These are phyloP conservation scores for Myotis yumanensis DNA, from an alignment of 2,113 vertebrate genomes.

Conservation along the genomic window DNA sequence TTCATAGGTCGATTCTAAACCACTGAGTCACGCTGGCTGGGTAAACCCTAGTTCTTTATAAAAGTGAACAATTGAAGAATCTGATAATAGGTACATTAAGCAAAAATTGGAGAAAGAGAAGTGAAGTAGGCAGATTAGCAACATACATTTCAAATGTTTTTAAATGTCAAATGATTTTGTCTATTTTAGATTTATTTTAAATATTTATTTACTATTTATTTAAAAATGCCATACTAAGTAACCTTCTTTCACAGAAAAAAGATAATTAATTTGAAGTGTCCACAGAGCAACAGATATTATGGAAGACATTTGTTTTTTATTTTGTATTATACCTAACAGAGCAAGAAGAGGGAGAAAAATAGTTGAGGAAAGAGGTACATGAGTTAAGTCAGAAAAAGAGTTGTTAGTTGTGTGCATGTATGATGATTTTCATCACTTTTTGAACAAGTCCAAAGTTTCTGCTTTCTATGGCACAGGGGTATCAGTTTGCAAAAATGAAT, in stretches of 20 bases:
- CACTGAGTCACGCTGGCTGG: too few species aligned
- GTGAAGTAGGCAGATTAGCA: slow-evolving; percentile 29
- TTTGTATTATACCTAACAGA: slow-evolving; percentile 12
- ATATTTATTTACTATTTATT: slow-evolving; percentile 11
- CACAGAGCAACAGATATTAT: neutral
- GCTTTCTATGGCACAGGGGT: neutral
- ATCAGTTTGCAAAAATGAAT: slow-evolving; percentile 15
- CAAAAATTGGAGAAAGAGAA: neutral
- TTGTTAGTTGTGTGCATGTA: neutral
- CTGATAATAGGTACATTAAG: slow-evolving; percentile 32
- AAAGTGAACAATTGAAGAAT: slow-evolving; percentile 68
- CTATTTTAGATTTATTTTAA: slow-evolving; percentile 41
- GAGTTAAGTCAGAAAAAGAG: slow-evolving; percentile 8
- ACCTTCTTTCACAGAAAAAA: slow-evolving; percentile 29
- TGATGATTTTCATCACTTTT: neutral
- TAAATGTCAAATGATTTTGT: slow-evolving; percentile 14
- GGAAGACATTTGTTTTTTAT: neutral
- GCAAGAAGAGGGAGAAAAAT: neutral
- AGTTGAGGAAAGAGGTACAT: neutral
- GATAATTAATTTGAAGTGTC: slow-evolving; percentile 31
- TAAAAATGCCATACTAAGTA: neutral
- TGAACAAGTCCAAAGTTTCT: neutral
- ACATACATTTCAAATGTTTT: neutral
- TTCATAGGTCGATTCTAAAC: too few species aligned
- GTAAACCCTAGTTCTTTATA: slow-evolving; percentile 61